These are phyloP conservation scores for Trichopoda pennipes DNA, from an alignment of 2,888 invertebrate species.

Conservation along the genomic window DNA sequence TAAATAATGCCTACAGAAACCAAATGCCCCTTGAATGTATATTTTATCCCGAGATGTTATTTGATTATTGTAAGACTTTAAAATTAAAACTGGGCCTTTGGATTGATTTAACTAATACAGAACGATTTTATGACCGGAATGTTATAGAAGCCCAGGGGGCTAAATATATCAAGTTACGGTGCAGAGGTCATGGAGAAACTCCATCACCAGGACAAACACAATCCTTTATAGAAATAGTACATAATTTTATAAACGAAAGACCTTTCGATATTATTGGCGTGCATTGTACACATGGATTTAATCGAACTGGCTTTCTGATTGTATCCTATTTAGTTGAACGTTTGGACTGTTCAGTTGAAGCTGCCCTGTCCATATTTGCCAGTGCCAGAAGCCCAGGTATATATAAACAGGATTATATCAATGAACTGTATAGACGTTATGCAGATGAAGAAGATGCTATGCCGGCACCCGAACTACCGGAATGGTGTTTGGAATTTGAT, in stretches of 20 bases:
- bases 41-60: conserved; percentile 94
- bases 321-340: conserved; percentile 94
- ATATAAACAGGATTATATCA: conserved; percentile 97
- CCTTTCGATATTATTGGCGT: conserved; percentile 88
- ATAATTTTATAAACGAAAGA: conserved; percentile 88
- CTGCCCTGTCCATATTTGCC: conserved; percentile 90
- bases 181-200: conserved; percentile 95
- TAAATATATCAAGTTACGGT: conserved; percentile 93
- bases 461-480: conserved; percentile 89
- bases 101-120: conserved; percentile 98
- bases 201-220: conserved; percentile 92
- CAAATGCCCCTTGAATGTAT: conserved; percentile 91
- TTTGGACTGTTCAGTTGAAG: conserved; percentile 91
- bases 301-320: conserved; percentile 97
- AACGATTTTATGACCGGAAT: conserved; percentile 93
- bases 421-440: conserved; percentile 91
- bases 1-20: conserved; percentile 90
- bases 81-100: conserved; percentile 95
- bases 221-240: conserved; percentile 91
- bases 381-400: conserved; percentile 92
- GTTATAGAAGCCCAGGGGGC: conserved; percentile 89
- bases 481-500: conserved; percentile 89
- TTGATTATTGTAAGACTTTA: conserved; percentile 88
- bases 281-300: conserved; percentile 99
- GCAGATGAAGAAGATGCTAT: conserved; percentile 88